These are phyloP conservation scores for Nothocercus nigrocapillus DNA, from an alignment of 2,113 vertebrate species.

Conservation along the genomic window DNA sequence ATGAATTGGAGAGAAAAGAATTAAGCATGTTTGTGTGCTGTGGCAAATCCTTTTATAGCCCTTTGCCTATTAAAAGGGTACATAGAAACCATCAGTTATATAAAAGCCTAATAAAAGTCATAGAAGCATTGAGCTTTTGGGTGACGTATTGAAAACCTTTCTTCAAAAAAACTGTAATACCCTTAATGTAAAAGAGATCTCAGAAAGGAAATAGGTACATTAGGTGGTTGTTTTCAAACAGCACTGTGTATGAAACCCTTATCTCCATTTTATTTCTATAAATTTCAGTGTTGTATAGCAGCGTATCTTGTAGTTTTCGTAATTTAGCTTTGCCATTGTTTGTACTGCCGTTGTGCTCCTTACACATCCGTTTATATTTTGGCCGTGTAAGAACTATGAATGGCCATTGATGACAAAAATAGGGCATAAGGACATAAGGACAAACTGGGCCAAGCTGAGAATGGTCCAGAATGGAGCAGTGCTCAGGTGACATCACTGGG, in stretches of 20 bases:
- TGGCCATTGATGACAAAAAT: neutral
- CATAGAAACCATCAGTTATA: neutral
- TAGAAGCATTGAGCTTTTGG: neutral
- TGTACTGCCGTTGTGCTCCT: neutral
- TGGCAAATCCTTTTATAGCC: neutral
- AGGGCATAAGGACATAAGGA: neutral
- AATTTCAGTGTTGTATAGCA: neutral
- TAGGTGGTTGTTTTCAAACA: neutral
- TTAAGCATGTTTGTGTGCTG: neutral
- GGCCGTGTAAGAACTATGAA: fast-evolving
- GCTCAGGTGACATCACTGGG: neutral
- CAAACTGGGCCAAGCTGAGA: neutral
- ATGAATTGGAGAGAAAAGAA: constrained; percentile 3
- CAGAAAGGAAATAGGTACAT: neutral
- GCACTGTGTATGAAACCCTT: neutral
- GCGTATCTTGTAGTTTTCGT: neutral
- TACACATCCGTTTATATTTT: neutral
- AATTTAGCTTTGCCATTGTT: neutral
- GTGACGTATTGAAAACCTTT: neutral
- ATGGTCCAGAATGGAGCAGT: fast-evolving
- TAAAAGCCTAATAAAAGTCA: constrained; percentile 4
- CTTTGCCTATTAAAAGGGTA: neutral
- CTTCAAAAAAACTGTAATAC: neutral
- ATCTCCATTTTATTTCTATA: fast-evolving
- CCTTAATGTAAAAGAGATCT: neutral